Conservation (phyloP, 2,888 invertebrate genomes). For the Serripes groenlandicus region DNA sequence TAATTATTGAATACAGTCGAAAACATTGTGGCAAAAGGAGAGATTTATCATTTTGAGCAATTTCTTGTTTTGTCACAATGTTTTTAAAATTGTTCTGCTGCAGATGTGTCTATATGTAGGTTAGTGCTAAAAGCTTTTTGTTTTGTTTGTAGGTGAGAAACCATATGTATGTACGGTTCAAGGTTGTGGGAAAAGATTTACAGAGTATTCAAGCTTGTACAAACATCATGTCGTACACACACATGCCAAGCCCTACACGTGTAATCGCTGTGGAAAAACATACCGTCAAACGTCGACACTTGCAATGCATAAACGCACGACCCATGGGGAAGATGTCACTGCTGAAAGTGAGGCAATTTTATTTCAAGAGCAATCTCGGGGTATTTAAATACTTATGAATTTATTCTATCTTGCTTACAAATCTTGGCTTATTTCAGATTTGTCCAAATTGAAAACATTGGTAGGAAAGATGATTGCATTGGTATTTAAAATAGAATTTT, state of each 20-base stretch:
- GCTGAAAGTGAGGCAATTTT: slow-evolving; percentile 76
- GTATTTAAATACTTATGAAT: no score
- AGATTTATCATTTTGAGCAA: no score
- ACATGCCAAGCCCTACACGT: slow-evolving; percentile 89
- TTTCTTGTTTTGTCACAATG: no score
- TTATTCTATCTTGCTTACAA: background rate
- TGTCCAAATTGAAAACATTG: background rate
- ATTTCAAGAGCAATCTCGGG: slow-evolving; percentile 66
- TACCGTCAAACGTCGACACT: slow-evolving; percentile 90
- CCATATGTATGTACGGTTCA: slow-evolving; percentile 89
- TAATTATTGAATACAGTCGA: no score
- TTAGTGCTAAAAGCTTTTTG: no score
- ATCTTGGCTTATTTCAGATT: background rate
- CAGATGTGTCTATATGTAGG: no score
- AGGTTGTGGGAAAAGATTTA: slow-evolving; percentile 90
- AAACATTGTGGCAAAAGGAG: no score
- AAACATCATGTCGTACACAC: slow-evolving; percentile 90
- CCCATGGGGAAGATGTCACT: slow-evolving; percentile 87
- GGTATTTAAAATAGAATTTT: no score
- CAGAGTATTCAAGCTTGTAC: slow-evolving; percentile 91
- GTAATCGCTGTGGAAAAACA: slow-evolving; percentile 89
- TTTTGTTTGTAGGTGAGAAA: slow-evolving; percentile 87
- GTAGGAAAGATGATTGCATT: no score
- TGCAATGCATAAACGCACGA: slow-evolving; percentile 89
- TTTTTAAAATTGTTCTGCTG: no score